Percentiles rank a stretch among this genome's conserved stretches.
phyloP scores from a whole-genome alignment of 2,888 invertebrate genomes.

The Ceratothoa steindachneri region DNA sequence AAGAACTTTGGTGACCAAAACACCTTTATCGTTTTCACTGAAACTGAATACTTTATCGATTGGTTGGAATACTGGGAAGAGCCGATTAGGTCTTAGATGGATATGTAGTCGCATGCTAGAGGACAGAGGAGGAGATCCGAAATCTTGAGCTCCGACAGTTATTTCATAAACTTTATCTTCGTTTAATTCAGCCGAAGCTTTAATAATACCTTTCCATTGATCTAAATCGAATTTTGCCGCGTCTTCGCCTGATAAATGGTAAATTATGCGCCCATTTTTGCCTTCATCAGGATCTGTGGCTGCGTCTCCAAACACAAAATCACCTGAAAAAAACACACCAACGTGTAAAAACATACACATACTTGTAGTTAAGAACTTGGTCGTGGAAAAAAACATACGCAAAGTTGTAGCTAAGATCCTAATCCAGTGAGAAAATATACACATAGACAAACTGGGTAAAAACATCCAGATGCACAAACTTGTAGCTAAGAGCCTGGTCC shows the following conservation, averaged over 20 bases:
- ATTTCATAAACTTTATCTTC: constrained; percentile 54
- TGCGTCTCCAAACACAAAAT: constrained; percentile 86
- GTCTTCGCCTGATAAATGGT: constrained; percentile 72
- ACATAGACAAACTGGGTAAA: too few relatives aligned
- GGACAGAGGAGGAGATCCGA: constrained; percentile 65
- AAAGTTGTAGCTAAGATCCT: neutral
- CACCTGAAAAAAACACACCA: constrained; percentile 51
- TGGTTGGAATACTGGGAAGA: constrained; percentile 72
- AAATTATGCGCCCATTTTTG: constrained; percentile 72
- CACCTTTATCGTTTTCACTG: constrained; percentile 66
- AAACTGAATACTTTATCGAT: constrained; percentile 63
- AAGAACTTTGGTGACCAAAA: constrained; percentile 67
- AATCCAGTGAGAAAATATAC: neutral
- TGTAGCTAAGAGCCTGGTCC: too few relatives aligned
- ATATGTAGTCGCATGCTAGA: constrained; percentile 73
- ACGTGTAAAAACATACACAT: neutral
- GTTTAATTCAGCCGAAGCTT: constrained; percentile 66
- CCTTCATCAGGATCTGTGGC: constrained; percentile 80
- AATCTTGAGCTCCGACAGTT: constrained; percentile 68
- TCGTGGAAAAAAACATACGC: neutral
- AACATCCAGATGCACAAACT: too few relatives aligned
- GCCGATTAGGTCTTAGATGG: constrained; percentile 68
- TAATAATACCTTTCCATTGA: constrained; percentile 77
- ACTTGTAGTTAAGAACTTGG: too few relatives aligned
- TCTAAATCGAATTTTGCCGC: constrained; percentile 74